phyloP scores from a whole-genome alignment of 2,113 vertebrate species.

The Notothenia coriiceps region DNA sequence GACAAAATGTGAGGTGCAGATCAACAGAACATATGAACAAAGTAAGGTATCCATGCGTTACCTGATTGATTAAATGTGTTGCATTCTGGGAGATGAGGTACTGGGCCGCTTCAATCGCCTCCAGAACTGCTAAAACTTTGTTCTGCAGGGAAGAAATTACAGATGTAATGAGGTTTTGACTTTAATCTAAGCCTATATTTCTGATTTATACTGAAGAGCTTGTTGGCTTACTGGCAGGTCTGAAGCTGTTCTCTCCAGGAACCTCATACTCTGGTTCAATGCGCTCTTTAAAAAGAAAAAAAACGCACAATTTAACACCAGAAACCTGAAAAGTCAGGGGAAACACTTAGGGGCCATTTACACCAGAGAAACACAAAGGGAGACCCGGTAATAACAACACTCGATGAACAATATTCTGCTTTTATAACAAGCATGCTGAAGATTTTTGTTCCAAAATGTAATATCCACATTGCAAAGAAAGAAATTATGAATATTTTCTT shows the following conservation, averaged over 20 bases:
- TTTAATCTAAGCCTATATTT: not conserved
- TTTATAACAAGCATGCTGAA: conserved; percentile 51
- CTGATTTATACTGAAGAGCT: not conserved
- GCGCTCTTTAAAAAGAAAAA: conserved; percentile 75
- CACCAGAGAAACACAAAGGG: conserved; percentile 16
- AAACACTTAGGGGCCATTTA: conserved; percentile 6
- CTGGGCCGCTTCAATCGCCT: conserved; percentile 87
- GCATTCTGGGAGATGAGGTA: conserved; percentile 87
- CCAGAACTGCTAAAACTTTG: conserved; percentile 84
- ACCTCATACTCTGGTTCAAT: conserved; percentile 87
- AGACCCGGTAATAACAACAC: conserved; percentile 22
- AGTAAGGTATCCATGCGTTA: conserved; percentile 55
- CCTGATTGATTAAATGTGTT: conserved; percentile 85
- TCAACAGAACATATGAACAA: not conserved
- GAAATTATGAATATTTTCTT: not conserved
- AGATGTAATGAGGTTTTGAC: not conserved
- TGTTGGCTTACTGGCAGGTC: conserved; percentile 86
- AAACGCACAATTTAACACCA: conserved; percentile 17
- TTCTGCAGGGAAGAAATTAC: conserved; percentile 73
- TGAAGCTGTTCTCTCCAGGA: conserved; percentile 85
- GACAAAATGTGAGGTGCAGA: not conserved
- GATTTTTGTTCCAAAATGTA: conserved; percentile 50
- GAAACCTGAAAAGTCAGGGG: conserved; percentile 5
- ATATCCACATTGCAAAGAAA: conserved; percentile 55
- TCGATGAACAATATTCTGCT: conserved; percentile 10